Evolutionary conservation across 92 coral and sea anemone genomes (phyloP), one percentile per base, ranked within the genome.

Genomic region (Pocillopora grandis): DNA sequence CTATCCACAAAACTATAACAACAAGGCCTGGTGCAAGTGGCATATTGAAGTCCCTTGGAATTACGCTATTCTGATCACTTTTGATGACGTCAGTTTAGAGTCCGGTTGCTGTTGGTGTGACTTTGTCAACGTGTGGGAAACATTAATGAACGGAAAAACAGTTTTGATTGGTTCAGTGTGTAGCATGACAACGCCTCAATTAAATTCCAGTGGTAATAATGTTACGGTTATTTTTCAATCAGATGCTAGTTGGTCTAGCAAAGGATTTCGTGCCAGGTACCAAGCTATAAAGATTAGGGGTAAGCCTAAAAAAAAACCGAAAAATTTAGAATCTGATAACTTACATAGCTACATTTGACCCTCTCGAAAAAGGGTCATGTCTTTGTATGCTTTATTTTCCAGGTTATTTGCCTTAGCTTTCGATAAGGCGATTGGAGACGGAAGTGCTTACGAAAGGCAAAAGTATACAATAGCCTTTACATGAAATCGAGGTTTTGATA

Each of bases 11-110:
- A 71, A 87, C 58, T 90, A 90, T 75, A 71, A 72, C 18, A 70
- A 73, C 85, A 72, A 69, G 60, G 72, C 81, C 35, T 66, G 67
- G 48, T 90, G 93, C 73, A 86, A 73, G 63, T 90, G 93, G 93
- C 75, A 71, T 14, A 87, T 90, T 18, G 66, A 62, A 20, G 90
- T 90, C 18, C 90, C 93, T 17, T 77, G 58, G 59, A 83, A 87
- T 72, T 90, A 90, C 86, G 21, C 59, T 75, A 83, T 90, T 15
- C 31, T 67, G 21, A 62, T 90, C 23, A 77, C 48, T 2, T 90
- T 90, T 62, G 61, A 66, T 10, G 85, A 59, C 18, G 87, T 90
- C 56, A 13, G 27, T 2, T 9, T 83, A 20, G 90, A 90, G 62
- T 55, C 71, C 1, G 48, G 48, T 0, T 33, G 71, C 12, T 90